These are phyloP conservation scores for Vesta saturnalis DNA, from an alignment of 2,888 invertebrate species.

Conservation along the genomic window DNA sequence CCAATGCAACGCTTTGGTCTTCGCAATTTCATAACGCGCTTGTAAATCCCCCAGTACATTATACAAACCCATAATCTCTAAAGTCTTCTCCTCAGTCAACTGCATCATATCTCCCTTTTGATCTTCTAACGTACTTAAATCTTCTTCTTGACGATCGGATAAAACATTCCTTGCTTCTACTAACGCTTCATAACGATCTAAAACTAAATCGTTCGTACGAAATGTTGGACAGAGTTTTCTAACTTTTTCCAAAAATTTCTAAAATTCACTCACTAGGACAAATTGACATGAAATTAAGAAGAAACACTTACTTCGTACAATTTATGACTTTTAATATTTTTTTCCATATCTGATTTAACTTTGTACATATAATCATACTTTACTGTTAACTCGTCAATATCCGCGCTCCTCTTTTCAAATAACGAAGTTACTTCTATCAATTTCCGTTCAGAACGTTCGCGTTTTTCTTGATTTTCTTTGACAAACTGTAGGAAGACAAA, in stretches of 20 bases:
- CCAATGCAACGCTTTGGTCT: conserved; percentile 69
- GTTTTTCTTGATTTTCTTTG: conserved; percentile 72
- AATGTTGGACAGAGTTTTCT: conserved; percentile 67
- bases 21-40: conserved; percentile 69
- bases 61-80: conserved; percentile 71
- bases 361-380: conserved; percentile 64
- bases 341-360: conserved; percentile 67
- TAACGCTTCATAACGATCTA: conserved; percentile 72
- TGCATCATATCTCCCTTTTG: conserved; percentile 66
- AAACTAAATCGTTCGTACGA: conserved; percentile 68
- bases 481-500: conserved; percentile 63
- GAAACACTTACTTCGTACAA: conserved; percentile 65
- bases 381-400: conserved; percentile 65
- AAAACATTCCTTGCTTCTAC: conserved; percentile 68
- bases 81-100: conserved; percentile 69
- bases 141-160: conserved; percentile 66
- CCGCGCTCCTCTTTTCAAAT: too few relatives aligned
- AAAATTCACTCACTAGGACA: not conserved
- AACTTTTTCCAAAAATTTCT: conserved; percentile 69
- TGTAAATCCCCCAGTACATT: conserved; percentile 70
- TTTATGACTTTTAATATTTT: conserved; percentile 67
- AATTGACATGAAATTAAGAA: not conserved
- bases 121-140: conserved; percentile 67
- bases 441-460: conserved; percentile 69
- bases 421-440: conserved; percentile 46